phyloP scores from a whole-genome alignment of 2,113 vertebrate species.

The Vireo altiloquus region DNA sequence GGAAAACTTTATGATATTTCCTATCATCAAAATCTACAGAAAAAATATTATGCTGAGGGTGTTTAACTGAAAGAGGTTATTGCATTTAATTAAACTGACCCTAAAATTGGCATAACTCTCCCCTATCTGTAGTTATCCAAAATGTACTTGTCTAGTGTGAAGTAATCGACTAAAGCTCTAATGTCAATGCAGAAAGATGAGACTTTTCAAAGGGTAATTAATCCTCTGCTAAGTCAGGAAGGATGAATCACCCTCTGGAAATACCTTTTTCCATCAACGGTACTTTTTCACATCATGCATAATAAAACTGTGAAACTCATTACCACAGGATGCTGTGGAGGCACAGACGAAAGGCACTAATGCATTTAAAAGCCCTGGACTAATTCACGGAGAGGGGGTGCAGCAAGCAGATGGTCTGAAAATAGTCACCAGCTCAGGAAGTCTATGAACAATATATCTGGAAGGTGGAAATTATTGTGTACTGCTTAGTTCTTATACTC shows the following conservation, averaged over 20 bases:
- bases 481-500: neutral
- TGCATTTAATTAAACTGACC: conserved; percentile 49
- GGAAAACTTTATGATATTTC: neutral
- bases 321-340: conserved; percentile 59
- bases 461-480: neutral
- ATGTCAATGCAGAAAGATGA: conserved; percentile 30
- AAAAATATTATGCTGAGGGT: neutral
- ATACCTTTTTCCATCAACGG: conserved; percentile 60
- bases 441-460: neutral
- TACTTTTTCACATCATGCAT: conserved; percentile 53
- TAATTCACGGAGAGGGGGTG: conserved; percentile 19
- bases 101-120: neutral
- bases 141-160: neutral
- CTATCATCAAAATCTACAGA: neutral
- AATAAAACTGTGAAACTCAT: conserved; percentile 63
- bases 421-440: conserved; percentile 52
- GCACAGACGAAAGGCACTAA: conserved; percentile 15
- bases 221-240: conserved; percentile 52
- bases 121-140: conserved; percentile 7
- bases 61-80: conserved; percentile 9
- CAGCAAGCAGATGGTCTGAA: conserved; percentile 51
- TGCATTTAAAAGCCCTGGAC: conserved; percentile 53
- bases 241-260: conserved; percentile 63
- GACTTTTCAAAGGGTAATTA: conserved; percentile 58
- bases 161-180: neutral